Evolutionary conservation across 2,797 vertebrate species (phyloP).

Genomic region (Jordanella pulchra): DNA sequence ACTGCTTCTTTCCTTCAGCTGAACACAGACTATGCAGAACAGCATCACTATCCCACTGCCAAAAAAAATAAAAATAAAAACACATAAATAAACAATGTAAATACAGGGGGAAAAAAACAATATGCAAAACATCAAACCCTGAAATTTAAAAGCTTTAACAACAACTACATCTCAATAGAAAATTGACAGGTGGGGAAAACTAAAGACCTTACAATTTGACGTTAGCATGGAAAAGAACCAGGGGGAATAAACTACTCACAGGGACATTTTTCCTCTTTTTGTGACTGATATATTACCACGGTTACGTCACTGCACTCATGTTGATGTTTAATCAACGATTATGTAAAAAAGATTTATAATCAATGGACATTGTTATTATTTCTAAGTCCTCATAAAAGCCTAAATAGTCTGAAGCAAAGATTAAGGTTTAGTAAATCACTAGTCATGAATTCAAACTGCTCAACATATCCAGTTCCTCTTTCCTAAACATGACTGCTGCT

Average conservation of each 20-base stretch:
- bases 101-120: no score
- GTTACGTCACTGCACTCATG: constrained; percentile 17
- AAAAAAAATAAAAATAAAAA: no score
- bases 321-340: constrained; percentile 31
- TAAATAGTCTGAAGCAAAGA: background rate
- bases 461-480: background rate
- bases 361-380: no score
- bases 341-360: constrained; percentile 2
- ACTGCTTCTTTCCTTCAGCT: no score
- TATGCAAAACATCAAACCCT: no score
- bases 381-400: background rate
- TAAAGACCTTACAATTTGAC: background rate
- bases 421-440: background rate
- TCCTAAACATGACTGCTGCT: background rate
- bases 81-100: no score
- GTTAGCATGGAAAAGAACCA: background rate
- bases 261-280: constrained; percentile 42
- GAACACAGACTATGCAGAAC: no score
- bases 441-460: background rate
- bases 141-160: no score
- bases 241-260: constrained; percentile 7
- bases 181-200: background rate
- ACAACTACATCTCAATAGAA: no score
- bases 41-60: no score
- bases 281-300: constrained; percentile 18